Conservation (phyloP, 2,113 vertebrate genomes). For the Polyodon spathula region DNA sequence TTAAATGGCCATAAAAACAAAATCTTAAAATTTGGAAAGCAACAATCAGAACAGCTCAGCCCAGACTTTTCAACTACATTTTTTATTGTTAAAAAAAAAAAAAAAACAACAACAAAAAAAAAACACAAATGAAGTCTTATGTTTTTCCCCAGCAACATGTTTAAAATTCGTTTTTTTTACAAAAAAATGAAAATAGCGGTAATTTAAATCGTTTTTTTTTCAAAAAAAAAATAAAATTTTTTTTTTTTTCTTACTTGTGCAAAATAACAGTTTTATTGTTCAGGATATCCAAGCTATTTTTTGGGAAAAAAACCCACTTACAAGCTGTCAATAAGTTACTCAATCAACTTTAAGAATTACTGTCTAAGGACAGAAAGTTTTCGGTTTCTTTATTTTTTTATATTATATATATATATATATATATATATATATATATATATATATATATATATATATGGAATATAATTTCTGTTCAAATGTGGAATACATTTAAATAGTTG, state of each 20-base stretch:
- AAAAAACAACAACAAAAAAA: too few relatives aligned
- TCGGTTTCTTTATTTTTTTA: slow-evolving; percentile 33
- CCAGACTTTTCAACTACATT: slow-evolving; percentile 2
- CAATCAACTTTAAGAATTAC: slow-evolving; percentile 31
- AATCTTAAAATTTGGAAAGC: slow-evolving; percentile 16
- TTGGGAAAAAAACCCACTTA: slow-evolving; percentile 18
- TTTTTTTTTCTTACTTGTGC: too few relatives aligned
- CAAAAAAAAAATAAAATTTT: slow-evolving; percentile 40
- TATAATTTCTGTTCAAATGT: slow-evolving; percentile 51
- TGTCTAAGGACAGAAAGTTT: not conserved
- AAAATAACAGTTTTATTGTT: too few relatives aligned
- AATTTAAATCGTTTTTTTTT: too few relatives aligned
- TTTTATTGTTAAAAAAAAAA: slow-evolving; percentile 13
- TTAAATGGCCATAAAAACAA: slow-evolving; percentile 39
- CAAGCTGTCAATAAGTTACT: slow-evolving; percentile 16
- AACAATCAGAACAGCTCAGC: slow-evolving; percentile 17
- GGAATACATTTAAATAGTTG: slow-evolving; percentile 51
- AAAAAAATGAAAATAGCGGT: too few relatives aligned
- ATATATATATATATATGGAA: too few relatives aligned
- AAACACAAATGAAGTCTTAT: too few relatives aligned
- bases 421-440: too few relatives aligned
- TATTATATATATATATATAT: too few relatives aligned
- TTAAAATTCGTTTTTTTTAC: too few relatives aligned
- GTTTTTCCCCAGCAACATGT: too few relatives aligned
- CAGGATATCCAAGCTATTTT: slow-evolving; percentile 11